Evolutionary conservation across 2,113 vertebrate species (phyloP).

Genomic region (Colaptes auratus): DNA sequence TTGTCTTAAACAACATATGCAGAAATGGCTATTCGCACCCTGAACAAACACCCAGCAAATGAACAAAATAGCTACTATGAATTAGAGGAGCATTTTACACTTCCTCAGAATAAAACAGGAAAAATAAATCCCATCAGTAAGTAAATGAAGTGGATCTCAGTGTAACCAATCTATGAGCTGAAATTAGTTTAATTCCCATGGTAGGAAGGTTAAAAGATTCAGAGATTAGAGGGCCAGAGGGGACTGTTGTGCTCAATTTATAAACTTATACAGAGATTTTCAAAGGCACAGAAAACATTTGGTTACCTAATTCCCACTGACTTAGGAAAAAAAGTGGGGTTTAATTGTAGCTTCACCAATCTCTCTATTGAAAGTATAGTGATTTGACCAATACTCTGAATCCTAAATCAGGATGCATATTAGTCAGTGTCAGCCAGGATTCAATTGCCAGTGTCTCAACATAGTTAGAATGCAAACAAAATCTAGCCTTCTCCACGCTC

Average conservation of each 20-base stretch:
- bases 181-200: conserved; percentile 66
- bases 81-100: conserved; percentile 9
- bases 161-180: conserved; percentile 61
- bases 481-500: not conserved
- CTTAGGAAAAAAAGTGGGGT: not conserved
- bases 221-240: conserved; percentile 44
- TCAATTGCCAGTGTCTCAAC: not conserved
- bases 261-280: conserved; percentile 49
- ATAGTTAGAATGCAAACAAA: not conserved
- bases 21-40: not conserved
- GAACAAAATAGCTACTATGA: not conserved
- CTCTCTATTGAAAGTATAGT: not conserved
- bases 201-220: conserved; percentile 57
- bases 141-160: conserved; percentile 74
- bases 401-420: not conserved
- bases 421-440: not conserved
- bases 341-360: not conserved
- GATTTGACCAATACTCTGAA: not conserved
- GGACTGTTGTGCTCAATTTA: conserved; percentile 55
- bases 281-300: conserved; percentile 58
- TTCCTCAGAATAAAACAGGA: conserved; percentile 47
- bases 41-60: not conserved
- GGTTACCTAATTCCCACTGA: not conserved
- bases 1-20: not conserved
- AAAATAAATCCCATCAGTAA: conserved; percentile 70